Percentiles rank a stretch among this genome's conserved stretches.
phyloP scores from a whole-genome alignment of 2,888 invertebrate species.

The Epinotia ramella region DNA sequence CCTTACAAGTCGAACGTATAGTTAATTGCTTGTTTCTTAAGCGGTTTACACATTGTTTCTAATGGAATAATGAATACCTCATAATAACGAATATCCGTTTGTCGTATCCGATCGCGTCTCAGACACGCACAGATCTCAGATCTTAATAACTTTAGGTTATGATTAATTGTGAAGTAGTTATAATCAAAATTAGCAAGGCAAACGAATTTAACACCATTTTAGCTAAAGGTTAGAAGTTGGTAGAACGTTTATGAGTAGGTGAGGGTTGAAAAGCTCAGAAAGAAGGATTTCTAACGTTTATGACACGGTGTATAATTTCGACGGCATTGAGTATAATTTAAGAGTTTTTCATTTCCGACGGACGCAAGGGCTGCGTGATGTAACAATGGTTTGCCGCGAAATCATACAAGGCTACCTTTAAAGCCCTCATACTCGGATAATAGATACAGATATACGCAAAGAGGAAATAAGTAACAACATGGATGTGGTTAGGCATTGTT shows the following conservation, averaged over 20 bases:
- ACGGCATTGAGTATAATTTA: constrained; percentile 27
- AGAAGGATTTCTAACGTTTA: too few species aligned
- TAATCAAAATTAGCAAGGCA: too few species aligned
- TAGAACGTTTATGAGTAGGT: too few species aligned
- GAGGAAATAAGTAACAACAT: background rate
- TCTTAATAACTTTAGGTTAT: background rate
- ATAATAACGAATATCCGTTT: background rate
- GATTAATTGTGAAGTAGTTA: background rate
- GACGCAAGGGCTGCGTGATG: constrained; percentile 40
- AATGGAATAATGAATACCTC: constrained; percentile 15
- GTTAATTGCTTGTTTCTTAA: constrained; percentile 8
- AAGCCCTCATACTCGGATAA: background rate
- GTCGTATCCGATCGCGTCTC: constrained; percentile 7
- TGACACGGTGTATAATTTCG: constrained; percentile 6
- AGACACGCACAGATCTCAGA: background rate
- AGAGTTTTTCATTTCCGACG: constrained; percentile 39
- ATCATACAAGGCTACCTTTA: constrained; percentile 25
- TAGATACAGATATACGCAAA: background rate
- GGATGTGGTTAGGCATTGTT: background rate
- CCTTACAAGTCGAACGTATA: background rate
- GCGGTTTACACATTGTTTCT: constrained; percentile 12
- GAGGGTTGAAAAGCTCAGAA: too few species aligned
- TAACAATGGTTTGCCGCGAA: constrained; percentile 31
- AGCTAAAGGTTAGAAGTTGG: too few species aligned
- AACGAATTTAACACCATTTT: too few species aligned